Base-by-base conservation (phyloP, 2,797 vertebrate genomes). In the Distichodus sexfasciatus region DNA sequence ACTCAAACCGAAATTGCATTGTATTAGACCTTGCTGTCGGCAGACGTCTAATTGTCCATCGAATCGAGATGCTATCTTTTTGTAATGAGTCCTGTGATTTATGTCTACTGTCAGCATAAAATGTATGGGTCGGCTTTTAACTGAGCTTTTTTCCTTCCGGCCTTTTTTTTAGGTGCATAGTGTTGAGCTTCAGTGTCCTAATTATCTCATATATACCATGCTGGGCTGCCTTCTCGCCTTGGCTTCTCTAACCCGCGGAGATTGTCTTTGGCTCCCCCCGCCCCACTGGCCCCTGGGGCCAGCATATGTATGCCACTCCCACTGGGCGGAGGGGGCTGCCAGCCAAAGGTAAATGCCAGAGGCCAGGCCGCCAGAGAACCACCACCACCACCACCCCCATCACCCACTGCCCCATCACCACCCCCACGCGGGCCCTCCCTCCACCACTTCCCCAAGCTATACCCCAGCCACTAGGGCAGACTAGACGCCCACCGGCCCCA, bases 301-400 rank as follows among this genome's bases (percentile, higher is more conserved):
- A 50, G 59, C 54, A 66, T 77, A 92, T 92, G 91, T 91, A 91
- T 15, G 65, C 90, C 76, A 79, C 89, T 47, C 90, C 89, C n/a
- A 43, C 82, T 91, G 59, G 81, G 87, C 44, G 79, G 77, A 8
- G 87, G 87, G 44, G 81, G 80, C 1, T n/a, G n/a, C n/a, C n/a
- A n/a, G n/a, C n/a, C n/a, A n/a, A n/a, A n/a, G n/a, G n/a, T n/a
- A n/a, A n/a, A n/a, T n/a, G n/a, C n/a, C n/a, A n/a, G n/a, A 92
- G 90, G 72, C 85, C 83, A 3, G 85, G 85, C 2, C 77, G 87
- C 0, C 87, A 0, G 91, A 91, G 72, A 83, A 79, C 2, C 83
- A 84, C 50, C 81, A 81, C 57, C 78, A 79, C 51, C 63, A 71
- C 0, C 72, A 76, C 1, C 55, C 71, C 62, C 24, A 79, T 47